Evolutionary conservation across 1,140 invertebrate genomes (phyloP), one percentile per base, ranked within the genome.

Genomic region (Ruditapes philippinarum): DNA sequence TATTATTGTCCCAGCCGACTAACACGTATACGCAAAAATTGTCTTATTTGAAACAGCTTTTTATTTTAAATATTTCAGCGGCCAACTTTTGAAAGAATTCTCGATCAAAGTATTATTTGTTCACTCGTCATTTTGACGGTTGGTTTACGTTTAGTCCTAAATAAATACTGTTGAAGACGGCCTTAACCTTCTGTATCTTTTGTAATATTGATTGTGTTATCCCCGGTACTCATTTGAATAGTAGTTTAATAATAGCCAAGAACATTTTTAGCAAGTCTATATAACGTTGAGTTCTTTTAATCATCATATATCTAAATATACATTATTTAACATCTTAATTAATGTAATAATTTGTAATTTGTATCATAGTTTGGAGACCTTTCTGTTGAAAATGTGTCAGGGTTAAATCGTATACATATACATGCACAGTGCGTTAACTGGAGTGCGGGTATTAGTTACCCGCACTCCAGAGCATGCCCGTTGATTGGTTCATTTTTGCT

Each of bases 51-150:
- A 51, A 82, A 9, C 60, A 60, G 7, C 12, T 51, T 22, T 82
- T 2, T 42, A 65, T 40, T 65, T 65, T 82, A 68, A 82, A 82
- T 3, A 82, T 4, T 65, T 82, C 80, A 7, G 57, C 60, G 7
- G 80, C 65, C 80, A 54, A 82, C 36, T 82, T 82, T 68, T 62
- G 80, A 11, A 40, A 82, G 40, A 65, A 82, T 65, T 65, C 80
- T 80, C 51, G 14, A 82, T 82, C 42, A 49, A 76, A 76, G 33
- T 82, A 65, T 62, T 22, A 12, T 42, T 25, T 62, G 45, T 22
- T 19, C 42, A 22, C 40, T 17, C 2, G 7, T 65, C 22, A n/a
- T n/a, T n/a, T n/a, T n/a, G n/a, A n/a, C 65, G n/a, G 25, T 62
- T 62, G 36, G 28, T 82, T 31, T 38, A 57, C 7, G 19, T 28